These are phyloP conservation scores for Cybosia mesomella DNA, from an alignment of 2,888 invertebrate species.

Conservation along the genomic window DNA sequence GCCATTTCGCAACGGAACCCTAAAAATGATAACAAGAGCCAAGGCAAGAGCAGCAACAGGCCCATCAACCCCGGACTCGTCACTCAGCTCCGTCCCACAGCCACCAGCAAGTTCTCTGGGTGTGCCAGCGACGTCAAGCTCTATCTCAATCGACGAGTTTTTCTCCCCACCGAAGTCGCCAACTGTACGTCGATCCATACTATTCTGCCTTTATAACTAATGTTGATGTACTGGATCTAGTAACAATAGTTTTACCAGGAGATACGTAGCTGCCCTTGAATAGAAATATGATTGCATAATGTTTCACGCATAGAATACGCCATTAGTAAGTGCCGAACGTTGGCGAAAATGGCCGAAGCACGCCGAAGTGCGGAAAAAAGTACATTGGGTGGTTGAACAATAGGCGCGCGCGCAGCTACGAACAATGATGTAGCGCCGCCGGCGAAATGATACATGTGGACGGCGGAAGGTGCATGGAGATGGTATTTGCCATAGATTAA, in stretches of 20 bases:
- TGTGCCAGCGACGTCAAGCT: no score
- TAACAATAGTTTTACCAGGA: constrained; percentile 30
- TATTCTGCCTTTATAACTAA: no score
- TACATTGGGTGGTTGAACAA: constrained; percentile 56
- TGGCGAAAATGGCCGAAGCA: constrained; percentile 28
- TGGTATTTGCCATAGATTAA: constrained; percentile 32
- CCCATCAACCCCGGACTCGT: no score
- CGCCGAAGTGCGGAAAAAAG: constrained; percentile 65
- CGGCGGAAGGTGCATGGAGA: constrained; percentile 29
- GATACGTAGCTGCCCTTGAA: constrained; percentile 41
- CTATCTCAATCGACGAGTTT: no score
- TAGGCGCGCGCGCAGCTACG: constrained; percentile 47
- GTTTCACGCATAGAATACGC: constrained; percentile 54
- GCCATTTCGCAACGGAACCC: no score
- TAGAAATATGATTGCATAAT: constrained; percentile 53
- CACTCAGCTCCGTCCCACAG: no score
- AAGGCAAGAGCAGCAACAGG: no score
- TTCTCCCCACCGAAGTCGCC: no score
- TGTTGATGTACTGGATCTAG: no score
- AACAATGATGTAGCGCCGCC: constrained; percentile 27
- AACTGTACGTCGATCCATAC: no score
- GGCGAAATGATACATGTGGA: constrained; percentile 17
- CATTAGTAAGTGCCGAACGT: constrained; percentile 50
- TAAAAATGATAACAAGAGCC: no score
- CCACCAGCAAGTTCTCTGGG: no score